phyloP scores from a whole-genome alignment of 1,140 invertebrate species.

The Telenomus remus region DNA sequence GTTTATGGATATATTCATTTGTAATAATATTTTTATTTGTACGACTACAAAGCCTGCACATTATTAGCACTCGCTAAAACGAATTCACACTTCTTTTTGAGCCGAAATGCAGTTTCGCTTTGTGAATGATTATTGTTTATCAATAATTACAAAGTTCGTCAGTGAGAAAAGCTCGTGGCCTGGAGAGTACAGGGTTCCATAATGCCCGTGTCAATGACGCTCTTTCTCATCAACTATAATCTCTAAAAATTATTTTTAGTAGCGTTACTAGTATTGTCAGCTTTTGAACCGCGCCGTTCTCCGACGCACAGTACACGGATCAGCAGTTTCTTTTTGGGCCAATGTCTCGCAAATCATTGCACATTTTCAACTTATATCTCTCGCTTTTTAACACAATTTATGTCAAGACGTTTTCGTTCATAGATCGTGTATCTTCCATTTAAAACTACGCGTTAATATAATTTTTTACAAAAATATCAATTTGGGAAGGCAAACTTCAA shows the following conservation, averaged over 20 bases:
- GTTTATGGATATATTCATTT: constrained; percentile 34
- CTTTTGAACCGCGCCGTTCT: constrained; percentile 62
- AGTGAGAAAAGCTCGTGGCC: constrained; percentile 46
- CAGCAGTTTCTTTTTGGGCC: constrained; percentile 16
- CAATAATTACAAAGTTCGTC: constrained; percentile 40
- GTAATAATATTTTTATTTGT: constrained; percentile 34
- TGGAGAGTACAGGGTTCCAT: constrained; percentile 39
- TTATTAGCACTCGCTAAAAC: constrained; percentile 18
- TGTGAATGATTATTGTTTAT: constrained; percentile 18
- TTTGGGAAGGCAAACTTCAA: constrained; percentile 70
- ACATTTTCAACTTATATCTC: constrained; percentile 6
- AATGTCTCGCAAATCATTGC: constrained; percentile 36
- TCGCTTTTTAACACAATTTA: background rate
- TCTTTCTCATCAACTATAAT: constrained; percentile 27
- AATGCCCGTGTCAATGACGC: constrained; percentile 46
- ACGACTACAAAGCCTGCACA: constrained; percentile 50
- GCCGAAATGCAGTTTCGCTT: constrained; percentile 7
- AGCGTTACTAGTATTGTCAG: constrained; percentile 64
- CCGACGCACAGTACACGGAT: constrained; percentile 45
- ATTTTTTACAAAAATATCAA: constrained; percentile 75
- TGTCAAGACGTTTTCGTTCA: background rate
- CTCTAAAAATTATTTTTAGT: constrained; percentile 46
- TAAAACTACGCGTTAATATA: constrained; percentile 57
- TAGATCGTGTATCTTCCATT: constrained; percentile 8
- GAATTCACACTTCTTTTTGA: no score